phyloP scores from a whole-genome alignment of 35 echinoderm and acorn worm species.

The Apostichopus parvimensis region DNA sequence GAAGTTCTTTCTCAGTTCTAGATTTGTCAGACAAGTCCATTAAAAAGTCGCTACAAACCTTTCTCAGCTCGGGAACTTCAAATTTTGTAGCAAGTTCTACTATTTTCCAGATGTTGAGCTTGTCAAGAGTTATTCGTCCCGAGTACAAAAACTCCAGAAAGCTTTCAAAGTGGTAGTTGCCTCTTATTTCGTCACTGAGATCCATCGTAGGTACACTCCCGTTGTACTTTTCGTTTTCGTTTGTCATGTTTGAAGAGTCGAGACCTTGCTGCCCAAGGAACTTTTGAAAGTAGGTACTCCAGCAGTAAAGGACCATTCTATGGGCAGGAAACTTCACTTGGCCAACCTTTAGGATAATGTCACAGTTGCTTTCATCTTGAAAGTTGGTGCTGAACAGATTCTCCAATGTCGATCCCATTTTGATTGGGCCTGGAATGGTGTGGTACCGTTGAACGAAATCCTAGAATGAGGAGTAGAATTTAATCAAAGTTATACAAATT shows the following conservation, averaged over 20 bases:
- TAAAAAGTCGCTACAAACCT: background rate
- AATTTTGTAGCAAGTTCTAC: background rate
- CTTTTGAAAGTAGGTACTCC: background rate
- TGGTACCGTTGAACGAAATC: background rate
- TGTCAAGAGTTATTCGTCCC: background rate
- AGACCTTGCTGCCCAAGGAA: background rate
- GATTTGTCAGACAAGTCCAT: background rate
- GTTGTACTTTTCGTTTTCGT: too few species aligned
- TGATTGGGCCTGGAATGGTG: background rate
- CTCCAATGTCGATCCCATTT: background rate
- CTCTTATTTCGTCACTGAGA: background rate
- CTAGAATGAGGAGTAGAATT: background rate
- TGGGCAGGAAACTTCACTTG: background rate
- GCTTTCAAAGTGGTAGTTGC: background rate
- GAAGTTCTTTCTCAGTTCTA: background rate
- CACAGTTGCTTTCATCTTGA: background rate
- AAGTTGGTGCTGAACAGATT: constrained; percentile 6
- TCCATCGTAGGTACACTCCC: background rate
- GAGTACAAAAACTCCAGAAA: constrained; percentile 12
- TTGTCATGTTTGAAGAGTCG: background rate
- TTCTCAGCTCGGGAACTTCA: background rate
- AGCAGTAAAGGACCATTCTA: background rate
- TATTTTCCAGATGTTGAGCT: background rate
- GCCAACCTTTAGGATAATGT: background rate
- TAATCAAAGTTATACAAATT: background rate